Conservation (phyloP, 2,888 invertebrate species). For the Cylloceria caligata region DNA sequence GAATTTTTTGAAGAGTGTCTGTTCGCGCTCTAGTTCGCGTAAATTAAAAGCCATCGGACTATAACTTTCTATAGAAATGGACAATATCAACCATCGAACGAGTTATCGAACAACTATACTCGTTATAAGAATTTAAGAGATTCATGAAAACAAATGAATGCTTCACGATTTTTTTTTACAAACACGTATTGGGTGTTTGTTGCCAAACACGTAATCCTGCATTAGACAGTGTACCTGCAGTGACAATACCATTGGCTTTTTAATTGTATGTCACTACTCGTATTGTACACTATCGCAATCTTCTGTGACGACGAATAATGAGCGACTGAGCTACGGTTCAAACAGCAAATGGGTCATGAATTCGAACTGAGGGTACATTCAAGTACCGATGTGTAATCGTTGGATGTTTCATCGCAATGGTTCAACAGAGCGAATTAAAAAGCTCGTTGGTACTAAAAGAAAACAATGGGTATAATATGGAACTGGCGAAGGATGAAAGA, state of each 20-base stretch:
- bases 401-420: neutral
- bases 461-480: constrained; percentile 16
- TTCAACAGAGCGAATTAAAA: constrained; percentile 20
- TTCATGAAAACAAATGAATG: too few relatives aligned
- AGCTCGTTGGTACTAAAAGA: constrained; percentile 15
- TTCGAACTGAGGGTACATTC: constrained; percentile 13
- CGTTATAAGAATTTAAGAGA: too few relatives aligned
- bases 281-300: constrained; percentile 4
- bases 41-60: too few relatives aligned
- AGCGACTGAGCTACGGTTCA: neutral
- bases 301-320: constrained; percentile 11
- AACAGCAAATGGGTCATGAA: constrained; percentile 14
- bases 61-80: too few relatives aligned
- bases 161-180: neutral
- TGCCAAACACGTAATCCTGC: constrained; percentile 2
- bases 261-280: neutral
- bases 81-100: too few relatives aligned
- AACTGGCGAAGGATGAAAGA: neutral
- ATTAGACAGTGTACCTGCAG: too few relatives aligned
- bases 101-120: too few relatives aligned
- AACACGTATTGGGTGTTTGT: neutral
- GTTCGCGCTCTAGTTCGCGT: too few relatives aligned
- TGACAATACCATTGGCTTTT: constrained; percentile 7
- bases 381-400: constrained; percentile 22
- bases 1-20: too few relatives aligned